Evolutionary conservation across 2,797 vertebrate species (phyloP).

Genomic region (Chiropotes sagulatus): DNA sequence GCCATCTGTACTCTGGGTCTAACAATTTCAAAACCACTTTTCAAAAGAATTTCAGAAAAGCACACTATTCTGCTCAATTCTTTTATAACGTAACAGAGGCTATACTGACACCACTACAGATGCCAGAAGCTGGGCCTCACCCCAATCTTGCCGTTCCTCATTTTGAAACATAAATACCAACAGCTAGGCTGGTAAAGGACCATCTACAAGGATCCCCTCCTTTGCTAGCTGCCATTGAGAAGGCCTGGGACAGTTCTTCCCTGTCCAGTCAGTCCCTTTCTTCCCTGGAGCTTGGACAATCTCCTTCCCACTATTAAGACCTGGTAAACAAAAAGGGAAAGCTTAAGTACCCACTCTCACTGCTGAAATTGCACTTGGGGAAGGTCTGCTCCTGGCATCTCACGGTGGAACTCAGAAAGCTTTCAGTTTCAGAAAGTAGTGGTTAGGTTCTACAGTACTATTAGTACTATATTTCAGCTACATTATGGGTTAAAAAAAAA

Average conservation of each 20-base stretch:
- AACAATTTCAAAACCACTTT: slow-evolving; percentile 21
- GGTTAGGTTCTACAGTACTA: slow-evolving; percentile 61
- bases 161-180: slow-evolving; percentile 50
- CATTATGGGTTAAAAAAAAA: slow-evolving; percentile 67
- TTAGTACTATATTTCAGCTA: slow-evolving; percentile 69
- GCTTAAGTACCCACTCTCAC: not conserved
- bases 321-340: slow-evolving; percentile 8
- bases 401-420: slow-evolving; percentile 54
- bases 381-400: slow-evolving; percentile 65
- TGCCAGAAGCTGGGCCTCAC: slow-evolving; percentile 67
- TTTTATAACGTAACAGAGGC: slow-evolving; percentile 45
- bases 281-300: not conserved
- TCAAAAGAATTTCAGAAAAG: slow-evolving; percentile 31
- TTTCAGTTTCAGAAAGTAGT: slow-evolving; percentile 62
- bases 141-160: slow-evolving; percentile 50
- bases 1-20: not conserved
- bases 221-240: slow-evolving; percentile 10
- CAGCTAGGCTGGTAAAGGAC: not conserved
- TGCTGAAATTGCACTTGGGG: slow-evolving; percentile 47
- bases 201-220: slow-evolving; percentile 28
- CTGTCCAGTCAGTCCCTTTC: slow-evolving; percentile 15
- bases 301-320: not conserved
- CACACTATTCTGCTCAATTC: slow-evolving; percentile 52
- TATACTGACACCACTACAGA: slow-evolving; percentile 64
- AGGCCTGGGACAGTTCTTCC: not conserved